Evolutionary conservation across 2,113 vertebrate genomes (phyloP).

Genomic region (Lichenostomus cassidix): DNA sequence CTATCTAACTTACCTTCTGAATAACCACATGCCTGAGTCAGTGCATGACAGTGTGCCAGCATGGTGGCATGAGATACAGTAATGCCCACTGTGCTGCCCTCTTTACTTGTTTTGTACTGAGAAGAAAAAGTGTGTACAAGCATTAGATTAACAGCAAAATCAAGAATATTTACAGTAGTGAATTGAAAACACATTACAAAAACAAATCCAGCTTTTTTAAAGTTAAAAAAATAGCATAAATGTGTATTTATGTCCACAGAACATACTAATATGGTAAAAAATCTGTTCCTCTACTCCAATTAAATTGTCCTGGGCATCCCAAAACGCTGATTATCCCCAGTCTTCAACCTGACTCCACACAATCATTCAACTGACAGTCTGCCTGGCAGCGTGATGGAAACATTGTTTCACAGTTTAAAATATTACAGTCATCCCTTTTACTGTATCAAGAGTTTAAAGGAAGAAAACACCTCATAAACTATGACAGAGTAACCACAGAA

Average conservation of each 20-base stretch:
- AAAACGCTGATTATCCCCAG: not conserved
- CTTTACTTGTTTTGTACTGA: slow-evolving; percentile 97
- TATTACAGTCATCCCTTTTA: not conserved
- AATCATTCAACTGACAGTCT: not conserved
- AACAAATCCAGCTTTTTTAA: not conserved
- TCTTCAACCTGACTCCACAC: not conserved
- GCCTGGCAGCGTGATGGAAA: not conserved
- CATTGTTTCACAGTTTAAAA: not conserved
- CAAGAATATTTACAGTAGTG: not conserved
- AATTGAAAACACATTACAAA: not conserved
- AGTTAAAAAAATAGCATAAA: not conserved
- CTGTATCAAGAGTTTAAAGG: not conserved
- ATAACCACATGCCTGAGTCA: slow-evolving; percentile 94
- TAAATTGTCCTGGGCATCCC: not conserved
- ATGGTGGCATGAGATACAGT: slow-evolving; percentile 87
- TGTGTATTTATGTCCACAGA: not conserved
- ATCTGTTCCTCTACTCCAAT: not conserved
- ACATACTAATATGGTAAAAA: not conserved
- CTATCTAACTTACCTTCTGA: slow-evolving; percentile 82
- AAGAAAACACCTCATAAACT: not conserved
- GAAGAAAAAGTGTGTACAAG: not conserved
- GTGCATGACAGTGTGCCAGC: slow-evolving; percentile 88
- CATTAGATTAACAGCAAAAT: not conserved
- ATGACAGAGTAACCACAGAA: fast-evolving
- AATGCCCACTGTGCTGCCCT: slow-evolving; percentile 94